Evolutionary conservation across 2,797 vertebrate genomes (phyloP), one percentile per base, ranked within the genome.

Genomic region (Sebastes matsubarae): DNA sequence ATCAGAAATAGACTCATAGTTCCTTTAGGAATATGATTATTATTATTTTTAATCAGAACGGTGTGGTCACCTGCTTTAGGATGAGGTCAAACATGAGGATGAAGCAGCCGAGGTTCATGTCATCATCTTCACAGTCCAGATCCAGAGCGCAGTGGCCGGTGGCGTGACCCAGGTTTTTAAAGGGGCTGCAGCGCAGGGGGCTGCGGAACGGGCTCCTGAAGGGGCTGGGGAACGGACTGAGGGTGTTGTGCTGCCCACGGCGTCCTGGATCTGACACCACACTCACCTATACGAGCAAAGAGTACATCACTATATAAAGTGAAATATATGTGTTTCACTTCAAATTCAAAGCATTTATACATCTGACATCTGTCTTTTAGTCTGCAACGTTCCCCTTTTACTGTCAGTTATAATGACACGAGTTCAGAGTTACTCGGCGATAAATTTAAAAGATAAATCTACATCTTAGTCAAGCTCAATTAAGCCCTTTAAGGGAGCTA

Each of bases 71-170:
- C 98, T 99, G 99, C 93, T 99, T 99, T 77, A 99, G 93, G 90
- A 99, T 96, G 92, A 99, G 97, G 92, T 99, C 99, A 90, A 99
- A 99, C 99, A 99, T 99, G 87, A 99, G 97, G 92, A 99, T 99
- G 93, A 99, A 99, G 94, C 98, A 99, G 94, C 97, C 97, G 72
- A 99, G 96, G 95, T 99, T 99, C 97, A 99, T 98, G 92, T 99
- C 99, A 50, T 99, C 98, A 42, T 99, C 98, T 38, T 99, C 98
- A 88, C 97, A 97, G 87, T 99, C 99, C 93, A 99, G 96, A 91
- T 99, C 99, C 91, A 97, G 96, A 75, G 97, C 94, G 75, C 97
- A 98, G 94, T 97, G 97, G 55, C 97, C 97, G 1, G 96, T 87
- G 10, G 97, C 95, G 20, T 97, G 98, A 50, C 98, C 98, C 83